phyloP scores from a whole-genome alignment of 2,113 vertebrate species.

The Pagrus major region DNA sequence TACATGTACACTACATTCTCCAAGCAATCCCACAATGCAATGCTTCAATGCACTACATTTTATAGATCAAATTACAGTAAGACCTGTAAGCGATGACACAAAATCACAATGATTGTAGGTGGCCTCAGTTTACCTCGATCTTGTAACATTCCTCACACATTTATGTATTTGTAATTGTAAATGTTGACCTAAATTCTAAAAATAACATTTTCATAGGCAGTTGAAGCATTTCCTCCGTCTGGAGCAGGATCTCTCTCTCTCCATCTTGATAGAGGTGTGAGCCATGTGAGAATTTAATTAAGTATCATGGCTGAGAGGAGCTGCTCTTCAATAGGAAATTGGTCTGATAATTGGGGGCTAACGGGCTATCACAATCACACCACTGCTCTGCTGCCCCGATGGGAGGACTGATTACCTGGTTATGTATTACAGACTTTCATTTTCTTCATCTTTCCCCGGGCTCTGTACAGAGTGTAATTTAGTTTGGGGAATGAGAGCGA shows the following conservation, averaged over 20 bases:
- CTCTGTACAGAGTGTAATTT: constrained; percentile 29
- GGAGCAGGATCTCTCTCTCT: background rate
- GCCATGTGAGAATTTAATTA: constrained; percentile 47
- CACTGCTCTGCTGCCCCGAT: constrained; percentile 24
- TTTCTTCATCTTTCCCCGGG: constrained; percentile 40
- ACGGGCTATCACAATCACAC: constrained; percentile 59
- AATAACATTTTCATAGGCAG: background rate
- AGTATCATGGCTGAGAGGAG: constrained; percentile 36
- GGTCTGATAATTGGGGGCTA: constrained; percentile 59
- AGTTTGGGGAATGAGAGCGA: constrained; percentile 16
- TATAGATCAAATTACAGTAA: too few relatives aligned
- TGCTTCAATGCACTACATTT: too few relatives aligned
- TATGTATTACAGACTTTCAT: constrained; percentile 44
- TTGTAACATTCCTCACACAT: too few relatives aligned
- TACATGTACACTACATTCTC: too few relatives aligned
- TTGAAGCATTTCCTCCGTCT: background rate
- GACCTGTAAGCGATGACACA: too few relatives aligned
- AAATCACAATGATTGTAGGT: too few relatives aligned
- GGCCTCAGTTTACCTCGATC: too few relatives aligned
- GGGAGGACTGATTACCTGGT: constrained; percentile 55
- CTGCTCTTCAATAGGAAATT: constrained; percentile 49
- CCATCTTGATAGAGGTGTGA: constrained; percentile 5
- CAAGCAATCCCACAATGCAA: too few relatives aligned
- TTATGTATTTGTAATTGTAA: background rate
- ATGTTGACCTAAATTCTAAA: background rate